Evolutionary conservation across 2,888 invertebrate genomes (phyloP).

Genomic region (Drosophila parthenogenetica): DNA sequence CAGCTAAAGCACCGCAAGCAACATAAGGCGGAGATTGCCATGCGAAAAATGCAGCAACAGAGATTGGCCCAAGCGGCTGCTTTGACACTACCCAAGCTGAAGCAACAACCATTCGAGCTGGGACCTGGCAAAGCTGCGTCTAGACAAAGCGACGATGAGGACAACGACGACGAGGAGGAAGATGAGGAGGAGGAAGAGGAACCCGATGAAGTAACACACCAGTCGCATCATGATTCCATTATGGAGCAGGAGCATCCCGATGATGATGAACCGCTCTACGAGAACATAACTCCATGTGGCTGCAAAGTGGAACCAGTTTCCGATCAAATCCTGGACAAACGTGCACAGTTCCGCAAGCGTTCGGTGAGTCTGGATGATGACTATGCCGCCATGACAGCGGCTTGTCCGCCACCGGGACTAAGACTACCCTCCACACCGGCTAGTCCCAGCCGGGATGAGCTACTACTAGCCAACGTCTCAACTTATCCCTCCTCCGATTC

Average conservation of each 20-base stretch:
- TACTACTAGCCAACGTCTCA: slow-evolving; percentile 87
- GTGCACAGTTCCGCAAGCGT: slow-evolving; percentile 91
- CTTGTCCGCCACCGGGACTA: slow-evolving; percentile 58
- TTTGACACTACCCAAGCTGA: slow-evolving; percentile 64
- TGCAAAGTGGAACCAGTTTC: slow-evolving; percentile 84
- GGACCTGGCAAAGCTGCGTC: slow-evolving; percentile 63
- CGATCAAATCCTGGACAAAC: slow-evolving; percentile 79
- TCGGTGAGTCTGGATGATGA: slow-evolving; percentile 90
- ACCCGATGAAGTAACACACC: slow-evolving; percentile 13
- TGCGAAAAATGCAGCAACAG: slow-evolving; percentile 87
- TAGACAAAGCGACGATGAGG: slow-evolving; percentile 60
- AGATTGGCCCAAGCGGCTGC: slow-evolving; percentile 81
- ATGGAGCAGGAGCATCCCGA: slow-evolving; percentile 54
- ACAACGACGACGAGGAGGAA: slow-evolving; percentile 57
- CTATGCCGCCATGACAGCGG: slow-evolving; percentile 72
- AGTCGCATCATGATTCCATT: slow-evolving; percentile 36
- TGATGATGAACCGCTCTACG: slow-evolving; percentile 79
- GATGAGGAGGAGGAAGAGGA: slow-evolving; percentile 32
- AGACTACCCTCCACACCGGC: slow-evolving; percentile 88
- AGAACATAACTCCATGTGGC: slow-evolving; percentile 76
- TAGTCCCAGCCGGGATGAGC: slow-evolving; percentile 87
- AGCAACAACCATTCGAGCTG: slow-evolving; percentile 54
- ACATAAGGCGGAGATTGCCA: slow-evolving; percentile 85
- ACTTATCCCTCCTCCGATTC: slow-evolving; percentile 93
- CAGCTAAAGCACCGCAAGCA: slow-evolving; percentile 89